Percentiles rank a stretch among this genome's conserved stretches.
Conservation (phyloP, 2,113 vertebrate genomes). For the Notarius quadriscutis region DNA sequence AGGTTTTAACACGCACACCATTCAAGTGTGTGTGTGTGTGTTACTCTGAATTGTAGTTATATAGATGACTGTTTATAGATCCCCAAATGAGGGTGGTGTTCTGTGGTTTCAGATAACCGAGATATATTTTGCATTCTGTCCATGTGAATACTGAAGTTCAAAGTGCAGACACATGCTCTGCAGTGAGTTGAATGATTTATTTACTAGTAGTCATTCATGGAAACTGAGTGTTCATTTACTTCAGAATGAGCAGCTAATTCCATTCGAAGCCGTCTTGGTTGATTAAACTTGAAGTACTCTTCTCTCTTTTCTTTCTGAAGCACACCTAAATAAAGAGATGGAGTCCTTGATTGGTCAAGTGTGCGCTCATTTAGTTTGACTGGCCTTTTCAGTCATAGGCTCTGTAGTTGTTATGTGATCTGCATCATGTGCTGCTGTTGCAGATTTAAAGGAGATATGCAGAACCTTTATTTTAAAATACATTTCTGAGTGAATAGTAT, state of each 20-base stretch:
- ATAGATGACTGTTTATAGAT: background rate
- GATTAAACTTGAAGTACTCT: constrained; percentile 43
- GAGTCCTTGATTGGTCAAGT: background rate
- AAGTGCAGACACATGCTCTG: constrained; percentile 6
- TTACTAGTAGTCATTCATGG: constrained; percentile 17
- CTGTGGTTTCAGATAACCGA: background rate
- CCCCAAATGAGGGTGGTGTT: background rate
- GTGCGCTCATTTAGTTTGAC: background rate
- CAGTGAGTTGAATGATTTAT: constrained; percentile 11
- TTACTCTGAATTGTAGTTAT: background rate
- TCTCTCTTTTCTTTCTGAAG: constrained; percentile 26
- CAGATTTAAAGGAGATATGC: background rate
- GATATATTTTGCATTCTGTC: background rate
- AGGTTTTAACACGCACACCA: no score
- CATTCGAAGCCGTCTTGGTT: constrained; percentile 23
- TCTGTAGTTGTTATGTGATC: background rate
- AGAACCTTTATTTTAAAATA: no score
- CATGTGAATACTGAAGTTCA: background rate
- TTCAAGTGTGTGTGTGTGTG: background rate
- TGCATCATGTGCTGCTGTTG: background rate
- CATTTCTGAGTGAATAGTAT: no score
- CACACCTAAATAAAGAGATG: constrained; percentile 28
- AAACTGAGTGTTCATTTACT: background rate
- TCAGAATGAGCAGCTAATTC: constrained; percentile 13
- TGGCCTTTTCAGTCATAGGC: background rate